Base-by-base conservation (phyloP, 2,888 invertebrate genomes). In the Prosopocoilus inquinatus region DNA sequence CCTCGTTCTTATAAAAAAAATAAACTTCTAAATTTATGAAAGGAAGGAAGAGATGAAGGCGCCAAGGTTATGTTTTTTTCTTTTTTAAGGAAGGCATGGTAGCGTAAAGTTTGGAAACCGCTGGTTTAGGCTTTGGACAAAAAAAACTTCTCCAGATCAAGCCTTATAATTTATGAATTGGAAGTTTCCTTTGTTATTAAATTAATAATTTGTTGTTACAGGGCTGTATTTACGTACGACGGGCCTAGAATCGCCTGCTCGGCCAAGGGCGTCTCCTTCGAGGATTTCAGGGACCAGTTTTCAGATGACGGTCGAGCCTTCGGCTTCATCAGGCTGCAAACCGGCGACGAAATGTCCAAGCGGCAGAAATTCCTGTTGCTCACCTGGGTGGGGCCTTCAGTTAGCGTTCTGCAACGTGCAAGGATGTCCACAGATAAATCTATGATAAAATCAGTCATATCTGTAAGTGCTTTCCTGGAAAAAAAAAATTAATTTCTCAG, bases 381-480 rank as follows among this genome's bases (percentile, higher is more conserved):
- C 57, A 88, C 89, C 64, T 91, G 90, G 90, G 84, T 89, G 58
- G 90, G 90, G 2, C 83, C 85, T 54, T 80, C 82, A 65, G 90
- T 90, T 64, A 85, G 87, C 11, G 86, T 89, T 59, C 84, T 91
- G 74, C 88, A 90, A 77, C 82, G 89, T 66, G 91, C 90, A 67
- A 89, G 88, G 79, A 88, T 90, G 86, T 88, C 89, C 74, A 89
- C 89, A 56, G 90, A 90, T 77, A 90, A 90, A 75, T 84, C 88
- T 38, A 80, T 87, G 69, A 86, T 91, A 64, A 90, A 90, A 76
- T 85, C 86, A 71, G 84, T 90, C 65, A 82, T 90, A 66, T 84
- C 84, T 69, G 90, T 90, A 71, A 83, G 84, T 80, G 55, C 20
- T 28, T 20, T 28, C 20, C 20, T 28, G 20, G 20, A 28, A 28